Conservation (phyloP, 2,797 vertebrate species). For the Tamandua tetradactyla region DNA sequence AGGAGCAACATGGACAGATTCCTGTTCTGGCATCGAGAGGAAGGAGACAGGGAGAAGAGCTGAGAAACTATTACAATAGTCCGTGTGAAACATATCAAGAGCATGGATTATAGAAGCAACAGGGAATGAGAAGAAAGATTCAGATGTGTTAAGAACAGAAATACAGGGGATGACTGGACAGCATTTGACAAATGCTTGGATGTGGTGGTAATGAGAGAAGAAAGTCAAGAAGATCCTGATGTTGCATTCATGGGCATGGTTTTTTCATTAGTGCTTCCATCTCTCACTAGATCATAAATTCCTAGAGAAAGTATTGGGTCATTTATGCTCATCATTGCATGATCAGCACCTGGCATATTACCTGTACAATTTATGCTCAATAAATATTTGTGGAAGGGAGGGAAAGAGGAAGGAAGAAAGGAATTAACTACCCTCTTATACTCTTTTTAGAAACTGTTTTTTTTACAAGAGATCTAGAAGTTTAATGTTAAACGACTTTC, state of each 20-base stretch:
- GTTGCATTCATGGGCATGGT: not conserved
- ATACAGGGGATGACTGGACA: no score
- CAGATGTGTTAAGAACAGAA: no score
- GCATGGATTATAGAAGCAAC: not conserved
- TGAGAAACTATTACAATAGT: not conserved
- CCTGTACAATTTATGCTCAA: not conserved
- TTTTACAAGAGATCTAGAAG: not conserved
- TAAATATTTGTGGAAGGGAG: not conserved
- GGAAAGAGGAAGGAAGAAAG: not conserved
- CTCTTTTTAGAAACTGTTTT: not conserved
- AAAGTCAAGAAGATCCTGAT: not conserved
- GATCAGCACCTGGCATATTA: not conserved
- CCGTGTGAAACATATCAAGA: not conserved
- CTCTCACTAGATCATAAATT: not conserved
- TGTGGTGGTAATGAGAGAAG: not conserved
- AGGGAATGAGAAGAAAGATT: not conserved
- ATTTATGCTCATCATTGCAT: not conserved
- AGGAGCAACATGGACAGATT: not conserved
- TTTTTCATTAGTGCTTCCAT: not conserved
- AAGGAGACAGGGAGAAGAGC: no score
- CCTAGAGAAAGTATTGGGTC: not conserved
- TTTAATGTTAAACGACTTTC: conserved; percentile 17
- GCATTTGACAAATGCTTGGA: no score
- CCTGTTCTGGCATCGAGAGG: not conserved
- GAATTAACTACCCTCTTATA: not conserved